Base-by-base conservation (phyloP, 2,888 invertebrate genomes). In the Clepsis dumicolana region DNA sequence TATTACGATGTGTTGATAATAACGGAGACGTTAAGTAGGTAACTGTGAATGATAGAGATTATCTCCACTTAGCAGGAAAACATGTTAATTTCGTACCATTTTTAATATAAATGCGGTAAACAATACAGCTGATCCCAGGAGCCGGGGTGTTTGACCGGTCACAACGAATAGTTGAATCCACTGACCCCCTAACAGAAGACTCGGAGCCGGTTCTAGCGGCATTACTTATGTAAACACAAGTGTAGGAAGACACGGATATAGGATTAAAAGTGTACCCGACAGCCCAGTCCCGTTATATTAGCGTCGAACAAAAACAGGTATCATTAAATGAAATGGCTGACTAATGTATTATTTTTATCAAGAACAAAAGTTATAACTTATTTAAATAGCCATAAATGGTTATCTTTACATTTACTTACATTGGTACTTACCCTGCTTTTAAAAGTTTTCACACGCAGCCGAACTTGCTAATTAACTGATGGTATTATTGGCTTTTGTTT, bases 251-350 rank as follows among this genome's bases (percentile, higher is more conserved):
- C 67, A 63, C 67, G 67, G 67, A 67, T 67, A 63, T 67, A 57
- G 67, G 67, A 68, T 59, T 68, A 68, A 68, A 68, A 63, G 67
- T 68, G 57, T 68, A 68, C 67, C 63, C 63, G 57, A 63, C 54
- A 52, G 27, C 29, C 29, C 57, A 8, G 44, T 68, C 67, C 67
- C 67, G 67, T 68, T 68, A 68, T 57, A 25, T 35, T 57, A 38
- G 62, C 50, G 41, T 48, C 63, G 44, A 41, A 68, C 63, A 59
- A 68, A 67, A 68, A 68, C 67, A 63, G 67, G 67, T 68, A 63
- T 62, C 67, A 63, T 68, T 59, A 52, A 63, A 63, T 63, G 52
- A 63, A 67, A 62, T 57, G 52, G 63, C 63, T 67, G 38, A 48
- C 48, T 66, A 67, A 63, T 66, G 56, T 62, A 56, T 63, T 67